Base-by-base conservation (phyloP, 1,140 invertebrate genomes). In the Bombus difficillimus region DNA sequence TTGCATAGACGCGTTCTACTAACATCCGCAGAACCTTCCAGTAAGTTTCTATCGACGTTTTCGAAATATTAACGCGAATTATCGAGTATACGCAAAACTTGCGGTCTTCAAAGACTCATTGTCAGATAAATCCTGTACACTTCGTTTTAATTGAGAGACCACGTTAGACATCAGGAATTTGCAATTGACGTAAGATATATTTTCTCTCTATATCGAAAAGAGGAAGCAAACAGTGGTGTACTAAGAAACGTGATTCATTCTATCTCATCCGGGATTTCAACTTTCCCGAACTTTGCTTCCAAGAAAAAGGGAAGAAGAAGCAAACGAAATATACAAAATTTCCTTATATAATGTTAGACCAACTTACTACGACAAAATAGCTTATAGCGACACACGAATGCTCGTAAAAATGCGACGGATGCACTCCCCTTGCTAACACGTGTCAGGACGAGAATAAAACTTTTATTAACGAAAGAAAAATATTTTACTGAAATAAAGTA, bases 171-270 rank as follows among this genome's bases (percentile, higher is more conserved):
- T 18, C 39, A 73, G 32, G 37, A 39, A 62, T 53, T 53, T 22
- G 47, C 47, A 53, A 53, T 62, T 41, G n/a, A 64, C n/a, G 28
- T 32, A 64, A 64, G 28, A 32, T 32, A 18, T 18, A 78, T 22
- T 25, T 37, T 25, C 53, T 57, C 25, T 32, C 25, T 41, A 15
- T 6, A 32, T 25, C 1, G 37, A 34, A 34, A 34, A 43, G 57
- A 34, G 22, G 53, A 73, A 62, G 25, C 53, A 72, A 28, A 34
- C 53, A 10, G 15, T 22, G 47, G 4, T 10, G 22, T 83, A 39
- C 82, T 10, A 18, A 37, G 66, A 59, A 79, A 79, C 32, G 25
- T n/a, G 66, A 79, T 57, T 84, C 53, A 32, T 34, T 37, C 10
- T 18, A 12, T 34, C 39, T 32, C n/a, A 15, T 62, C 8, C 28